Evolutionary conservation across 2,888 invertebrate species (phyloP).

Genomic region (Exocentrus adspersus): DNA sequence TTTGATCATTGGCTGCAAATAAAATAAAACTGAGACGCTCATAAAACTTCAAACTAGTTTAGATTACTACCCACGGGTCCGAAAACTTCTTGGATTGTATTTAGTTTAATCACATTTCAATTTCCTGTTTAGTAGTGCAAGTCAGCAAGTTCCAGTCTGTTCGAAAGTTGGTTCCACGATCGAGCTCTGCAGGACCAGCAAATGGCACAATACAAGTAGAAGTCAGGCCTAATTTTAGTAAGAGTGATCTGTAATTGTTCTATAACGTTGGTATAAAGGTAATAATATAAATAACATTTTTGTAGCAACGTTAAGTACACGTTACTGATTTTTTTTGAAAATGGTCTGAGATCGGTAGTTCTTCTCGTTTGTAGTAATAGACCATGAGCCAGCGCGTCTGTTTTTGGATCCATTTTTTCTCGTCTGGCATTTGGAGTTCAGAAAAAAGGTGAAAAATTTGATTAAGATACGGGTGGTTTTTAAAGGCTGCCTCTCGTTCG

Average conservation of each 20-base stretch:
- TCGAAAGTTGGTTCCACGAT: constrained; percentile 4
- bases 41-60: constrained; percentile 27
- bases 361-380: too few relatives aligned
- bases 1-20: constrained; percentile 18
- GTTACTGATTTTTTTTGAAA: too few relatives aligned
- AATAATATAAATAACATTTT: too few relatives aligned
- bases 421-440: too few relatives aligned
- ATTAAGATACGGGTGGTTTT: too few relatives aligned
- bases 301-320: too few relatives aligned
- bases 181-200: constrained; percentile 1
- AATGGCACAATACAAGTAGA: constrained; percentile 14
- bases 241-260: not conserved
- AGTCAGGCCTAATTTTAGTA: constrained; percentile 2
- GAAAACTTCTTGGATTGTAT: constrained; percentile 47
- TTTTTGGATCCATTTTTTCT: too few relatives aligned
- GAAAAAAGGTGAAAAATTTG: too few relatives aligned
- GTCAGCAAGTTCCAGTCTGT: constrained; percentile 37
- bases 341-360: too few relatives aligned
- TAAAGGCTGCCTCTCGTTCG: too few relatives aligned
- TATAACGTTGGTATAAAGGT: too few relatives aligned
- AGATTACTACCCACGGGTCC: constrained; percentile 15
- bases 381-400: too few relatives aligned
- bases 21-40: constrained; percentile 25
- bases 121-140: constrained; percentile 49
- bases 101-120: constrained; percentile 55